phyloP scores from a whole-genome alignment of 92 coral and sea anemone species.

The Parazoanthus darwini region DNA sequence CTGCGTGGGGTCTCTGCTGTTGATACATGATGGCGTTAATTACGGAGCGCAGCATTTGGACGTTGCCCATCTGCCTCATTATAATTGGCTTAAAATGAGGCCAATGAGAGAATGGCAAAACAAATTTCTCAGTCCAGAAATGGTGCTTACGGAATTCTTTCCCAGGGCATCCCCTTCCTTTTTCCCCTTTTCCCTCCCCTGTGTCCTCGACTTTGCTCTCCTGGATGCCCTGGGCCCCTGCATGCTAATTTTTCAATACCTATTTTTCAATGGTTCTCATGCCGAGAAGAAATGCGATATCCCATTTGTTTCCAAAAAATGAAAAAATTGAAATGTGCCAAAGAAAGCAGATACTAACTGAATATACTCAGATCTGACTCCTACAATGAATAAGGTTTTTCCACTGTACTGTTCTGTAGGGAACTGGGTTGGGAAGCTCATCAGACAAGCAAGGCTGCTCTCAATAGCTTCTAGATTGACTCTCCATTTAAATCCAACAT shows the following conservation, averaged over 20 bases:
- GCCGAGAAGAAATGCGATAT: background rate
- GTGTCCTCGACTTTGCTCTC: too few species aligned
- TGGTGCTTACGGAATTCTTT: too few species aligned
- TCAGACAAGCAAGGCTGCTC: conserved; percentile 58
- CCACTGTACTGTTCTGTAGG: conserved; percentile 63
- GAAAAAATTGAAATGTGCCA: background rate
- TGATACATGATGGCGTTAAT: too few species aligned
- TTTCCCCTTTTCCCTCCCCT: too few species aligned
- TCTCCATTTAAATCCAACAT: conserved; percentile 78
- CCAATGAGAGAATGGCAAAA: too few species aligned
- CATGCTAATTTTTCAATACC: background rate
- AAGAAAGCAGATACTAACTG: conserved; percentile 60
- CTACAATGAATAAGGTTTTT: conserved; percentile 83
- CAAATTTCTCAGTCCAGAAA: too few species aligned
- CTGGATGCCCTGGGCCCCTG: background rate
- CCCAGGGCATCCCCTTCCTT: too few species aligned
- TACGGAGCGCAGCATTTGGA: too few species aligned
- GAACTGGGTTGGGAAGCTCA: conserved; percentile 68
- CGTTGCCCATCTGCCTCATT: too few species aligned
- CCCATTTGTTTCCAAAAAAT: background rate
- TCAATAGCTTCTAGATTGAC: conserved; percentile 83
- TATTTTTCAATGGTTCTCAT: background rate
- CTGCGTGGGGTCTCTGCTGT: too few species aligned
- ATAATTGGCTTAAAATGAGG: too few species aligned
- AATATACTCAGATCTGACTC: conserved; percentile 80